Base-by-base conservation (phyloP, 1,140 invertebrate genomes). In the Magallana gigas region DNA sequence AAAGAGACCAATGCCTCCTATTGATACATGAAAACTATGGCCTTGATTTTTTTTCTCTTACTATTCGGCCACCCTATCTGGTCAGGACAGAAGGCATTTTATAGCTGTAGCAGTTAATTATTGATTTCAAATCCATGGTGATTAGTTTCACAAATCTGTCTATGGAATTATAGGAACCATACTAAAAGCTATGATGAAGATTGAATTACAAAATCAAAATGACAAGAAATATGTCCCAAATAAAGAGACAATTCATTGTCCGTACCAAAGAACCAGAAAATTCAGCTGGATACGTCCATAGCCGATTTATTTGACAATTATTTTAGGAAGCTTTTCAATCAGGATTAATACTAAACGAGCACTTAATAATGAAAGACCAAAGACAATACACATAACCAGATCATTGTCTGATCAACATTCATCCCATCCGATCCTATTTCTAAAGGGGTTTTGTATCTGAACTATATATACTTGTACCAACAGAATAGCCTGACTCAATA, bases 51-150 rank as follows among this genome's bases (percentile, higher is more conserved):
- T 48, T 48, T 48, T 5, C 23, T 36, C 68, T 4, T 29, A 29
- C 23, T 8, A 76, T 29, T 76, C 12, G 11, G 18, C 12, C 12
- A 76, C 23, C 36, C 68, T 76, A 29, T 76, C 68, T 29, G 68
- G 23, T 29, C 68, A 29, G 68, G 5, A 16, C 60, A 76, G 23
- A 29, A 76, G 23, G 68, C 8, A 48, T 23, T 23, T 23, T 23
- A 12, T 29, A 76, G 23, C 36, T 18, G 23, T 76, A 8, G 6
- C 68, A 36, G 18, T 76, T 76, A 76, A 76, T 76, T 76, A 76
- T 76, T 76, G 68, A 76, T 76, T 76, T 48, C 36, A 12, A 76
- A 76, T 76, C 36, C 68, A 76, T 29, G 68, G 12, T 36, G 68
- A 36, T 76, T 76, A 76, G 23, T 76, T 48, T 48, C 36, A 48